These are phyloP conservation scores for Philereme transversata DNA, from an alignment of 2,888 invertebrate genomes.

Conservation along the genomic window DNA sequence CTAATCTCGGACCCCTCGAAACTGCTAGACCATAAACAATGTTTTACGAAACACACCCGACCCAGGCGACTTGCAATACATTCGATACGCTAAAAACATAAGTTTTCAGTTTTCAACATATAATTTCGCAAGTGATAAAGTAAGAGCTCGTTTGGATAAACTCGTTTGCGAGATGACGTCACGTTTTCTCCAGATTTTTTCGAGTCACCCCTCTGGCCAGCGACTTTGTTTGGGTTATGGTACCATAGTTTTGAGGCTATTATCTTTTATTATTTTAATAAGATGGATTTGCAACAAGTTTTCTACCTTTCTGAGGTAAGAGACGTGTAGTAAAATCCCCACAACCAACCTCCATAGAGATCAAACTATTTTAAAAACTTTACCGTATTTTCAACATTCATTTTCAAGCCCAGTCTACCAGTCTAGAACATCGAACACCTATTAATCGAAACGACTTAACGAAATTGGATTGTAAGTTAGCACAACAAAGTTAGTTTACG, in stretches of 20 bases:
- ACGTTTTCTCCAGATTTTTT: no score
- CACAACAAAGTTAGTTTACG: conserved; percentile 57
- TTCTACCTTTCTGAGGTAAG: no score
- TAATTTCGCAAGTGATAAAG: conserved; percentile 42
- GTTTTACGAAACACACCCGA: conserved; percentile 74
- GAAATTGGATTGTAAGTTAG: conserved; percentile 45
- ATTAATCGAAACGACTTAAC: conserved; percentile 52
- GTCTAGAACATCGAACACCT: conserved; percentile 32
- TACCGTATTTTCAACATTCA: background rate
- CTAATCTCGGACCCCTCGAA: conserved; percentile 78
- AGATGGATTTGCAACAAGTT: no score
- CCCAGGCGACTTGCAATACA: conserved; percentile 53
- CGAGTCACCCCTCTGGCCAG: no score
- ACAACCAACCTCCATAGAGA: no score
- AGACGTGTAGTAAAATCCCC: no score
- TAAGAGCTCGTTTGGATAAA: background rate
- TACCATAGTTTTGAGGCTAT: no score
- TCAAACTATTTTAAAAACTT: no score
- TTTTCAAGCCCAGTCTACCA: conserved; percentile 30
- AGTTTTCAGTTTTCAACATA: conserved; percentile 62
- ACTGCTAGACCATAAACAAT: conserved; percentile 79
- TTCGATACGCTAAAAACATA: conserved; percentile 54
- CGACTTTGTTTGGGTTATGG: no score
- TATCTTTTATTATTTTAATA: no score
- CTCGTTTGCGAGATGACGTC: no score